phyloP scores from a whole-genome alignment of 2,797 vertebrate species.

The Coracias cyanogaster region DNA sequence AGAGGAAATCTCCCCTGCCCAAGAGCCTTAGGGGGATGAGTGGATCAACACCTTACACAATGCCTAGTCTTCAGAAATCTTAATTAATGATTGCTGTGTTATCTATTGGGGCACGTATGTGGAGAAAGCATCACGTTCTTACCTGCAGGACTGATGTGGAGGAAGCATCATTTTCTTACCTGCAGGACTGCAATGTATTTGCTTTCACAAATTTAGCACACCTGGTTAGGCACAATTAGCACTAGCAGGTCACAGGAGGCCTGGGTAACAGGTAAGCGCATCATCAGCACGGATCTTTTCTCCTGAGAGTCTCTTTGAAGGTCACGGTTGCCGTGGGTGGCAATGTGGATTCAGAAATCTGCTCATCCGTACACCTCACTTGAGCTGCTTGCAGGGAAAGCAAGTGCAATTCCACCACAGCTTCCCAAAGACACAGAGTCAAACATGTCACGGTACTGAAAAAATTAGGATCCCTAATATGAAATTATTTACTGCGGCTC shows the following conservation, averaged over 20 bases:
- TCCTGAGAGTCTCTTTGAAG: background rate
- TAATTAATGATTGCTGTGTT: background rate
- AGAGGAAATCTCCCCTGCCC: background rate
- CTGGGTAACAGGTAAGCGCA: background rate
- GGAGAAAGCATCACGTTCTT: background rate
- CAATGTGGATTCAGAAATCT: rapidly evolving
- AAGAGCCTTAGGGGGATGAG: background rate
- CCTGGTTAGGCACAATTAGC: background rate
- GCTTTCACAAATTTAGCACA: background rate
- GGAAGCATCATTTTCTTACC: background rate
- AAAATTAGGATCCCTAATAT: background rate
- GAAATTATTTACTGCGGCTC: background rate
- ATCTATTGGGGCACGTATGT: background rate
- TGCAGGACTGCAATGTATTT: background rate
- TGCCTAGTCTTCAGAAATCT: background rate
- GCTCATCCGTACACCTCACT: rapidly evolving
- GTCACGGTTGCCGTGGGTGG: background rate
- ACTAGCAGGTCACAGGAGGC: background rate
- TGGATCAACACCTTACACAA: background rate
- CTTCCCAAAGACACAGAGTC: background rate
- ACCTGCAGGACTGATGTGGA: background rate
- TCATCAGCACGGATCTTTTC: background rate
- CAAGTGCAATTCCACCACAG: rapidly evolving
- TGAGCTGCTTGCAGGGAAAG: background rate
- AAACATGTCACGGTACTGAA: background rate